phyloP scores from a whole-genome alignment of 2,888 invertebrate genomes.

The Scaptomyza caliginosa region DNA sequence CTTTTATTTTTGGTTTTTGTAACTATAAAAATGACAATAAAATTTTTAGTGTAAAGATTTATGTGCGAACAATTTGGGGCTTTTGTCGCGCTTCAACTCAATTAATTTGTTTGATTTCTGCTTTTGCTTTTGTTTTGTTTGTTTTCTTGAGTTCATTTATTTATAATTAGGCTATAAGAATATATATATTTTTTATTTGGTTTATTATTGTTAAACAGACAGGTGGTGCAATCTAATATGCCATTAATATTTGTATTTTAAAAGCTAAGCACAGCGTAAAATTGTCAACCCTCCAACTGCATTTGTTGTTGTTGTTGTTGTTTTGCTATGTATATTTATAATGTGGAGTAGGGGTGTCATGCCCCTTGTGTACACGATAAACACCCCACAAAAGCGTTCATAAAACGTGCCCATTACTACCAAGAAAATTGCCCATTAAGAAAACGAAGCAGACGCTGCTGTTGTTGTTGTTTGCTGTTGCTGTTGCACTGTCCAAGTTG shows the following conservation, averaged over 20 bases:
- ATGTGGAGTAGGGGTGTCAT: background rate
- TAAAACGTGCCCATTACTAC: conserved; percentile 81
- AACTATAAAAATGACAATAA: conserved; percentile 79
- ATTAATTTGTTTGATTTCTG: conserved; percentile 49
- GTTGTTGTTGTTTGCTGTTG: conserved; percentile 17
- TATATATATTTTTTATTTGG: conserved; percentile 6
- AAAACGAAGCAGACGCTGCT: conserved; percentile 67
- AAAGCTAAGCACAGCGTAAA: conserved; percentile 8
- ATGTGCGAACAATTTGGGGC: conserved; percentile 80
- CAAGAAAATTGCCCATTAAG: conserved; percentile 82
- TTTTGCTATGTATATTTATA: no score
- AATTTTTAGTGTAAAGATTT: conserved; percentile 82
- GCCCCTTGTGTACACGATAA: conserved; percentile 68
- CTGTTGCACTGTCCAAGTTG: conserved; percentile 52
- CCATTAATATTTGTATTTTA: conserved; percentile 56
- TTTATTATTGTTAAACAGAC: conserved; percentile 51
- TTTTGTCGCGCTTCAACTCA: conserved; percentile 35
- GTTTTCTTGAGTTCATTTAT: background rate
- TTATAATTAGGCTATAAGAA: background rate
- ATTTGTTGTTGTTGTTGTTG: conserved; percentile 15
- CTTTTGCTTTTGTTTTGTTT: conserved; percentile 12
- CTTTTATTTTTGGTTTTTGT: conserved; percentile 48
- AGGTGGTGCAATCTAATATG: conserved; percentile 65
- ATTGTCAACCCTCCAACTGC: conserved; percentile 49
- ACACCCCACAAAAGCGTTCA: conserved; percentile 82